Evolutionary conservation across 2,113 vertebrate genomes (phyloP), one percentile per base, ranked within the genome.

Genomic region (Tragelaphus scriptus): DNA sequence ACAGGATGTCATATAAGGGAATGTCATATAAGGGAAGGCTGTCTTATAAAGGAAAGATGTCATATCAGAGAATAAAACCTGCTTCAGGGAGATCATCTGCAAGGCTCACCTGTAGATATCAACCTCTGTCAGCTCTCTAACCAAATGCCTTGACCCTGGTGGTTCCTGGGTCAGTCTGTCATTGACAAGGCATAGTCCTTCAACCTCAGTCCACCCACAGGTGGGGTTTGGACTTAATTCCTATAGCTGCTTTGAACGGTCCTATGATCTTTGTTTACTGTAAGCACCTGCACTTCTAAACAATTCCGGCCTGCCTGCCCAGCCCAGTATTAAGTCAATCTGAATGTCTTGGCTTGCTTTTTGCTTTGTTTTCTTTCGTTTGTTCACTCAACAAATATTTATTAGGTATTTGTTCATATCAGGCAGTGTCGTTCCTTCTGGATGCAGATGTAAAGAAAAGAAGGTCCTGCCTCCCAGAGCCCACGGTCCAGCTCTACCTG

Each of bases 181-280:
- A 2, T 13, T 1, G 7, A 49, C 21, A 11, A n/a, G 4, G 12
- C 7, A 17, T 7, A 7, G 40, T 82, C 53, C 21, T 53, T n/a
- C 44, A 47, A 68, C 30, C n/a, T 88, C 30, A 23, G 51, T 8
- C 56, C 4, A 28, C 10, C 36, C 0, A 1, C 16, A 82, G 16
- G 21, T 36, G 9, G 25, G 26, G 23, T 40, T 6, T 86, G 86
- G 6, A 53, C 21, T 65, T 55, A 14, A 13, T 21, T 32, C n/a
- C 4, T 40, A 23, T 40, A 85, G 68, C 23, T 79, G 30, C 51
- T 30, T 59, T 16, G 3, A 77, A 44, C 11, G 44, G 23, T 25
- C 30, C 47, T 49, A 2, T 10, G 23, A 6, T 13, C 85, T 30
- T 55, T 21, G 1, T 80, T 77, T 77, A 23, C 19, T 15, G 44